A percentile compares a stretch with the other conserved stretches of the same genome.
Evolutionary conservation across 2,113 vertebrate species (phyloP).

Genomic region (Alouatta palliata): DNA sequence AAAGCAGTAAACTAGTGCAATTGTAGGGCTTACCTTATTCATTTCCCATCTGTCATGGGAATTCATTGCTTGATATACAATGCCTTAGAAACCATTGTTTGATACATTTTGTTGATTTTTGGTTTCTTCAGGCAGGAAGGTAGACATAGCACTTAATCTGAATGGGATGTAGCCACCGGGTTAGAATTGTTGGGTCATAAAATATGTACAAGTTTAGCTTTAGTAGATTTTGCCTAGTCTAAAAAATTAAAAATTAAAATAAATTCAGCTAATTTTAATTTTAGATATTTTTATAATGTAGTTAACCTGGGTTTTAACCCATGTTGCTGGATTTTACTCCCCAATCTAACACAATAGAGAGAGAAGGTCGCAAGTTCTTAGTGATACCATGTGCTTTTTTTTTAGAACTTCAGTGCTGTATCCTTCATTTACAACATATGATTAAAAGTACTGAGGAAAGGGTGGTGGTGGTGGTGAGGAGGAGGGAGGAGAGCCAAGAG

Average conservation of each 20-base stretch:
- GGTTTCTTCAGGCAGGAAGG: not conserved
- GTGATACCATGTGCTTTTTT: not conserved
- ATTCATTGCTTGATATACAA: not conserved
- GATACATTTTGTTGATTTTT: not conserved
- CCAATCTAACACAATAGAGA: not conserved
- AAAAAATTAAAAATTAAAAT: not conserved
- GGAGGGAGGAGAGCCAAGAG: not conserved
- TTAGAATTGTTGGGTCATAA: not conserved
- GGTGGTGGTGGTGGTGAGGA: not conserved
- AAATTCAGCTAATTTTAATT: slow-evolving; percentile 36
- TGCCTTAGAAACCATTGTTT: not conserved
- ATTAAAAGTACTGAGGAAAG: not conserved
- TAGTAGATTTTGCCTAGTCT: not conserved
- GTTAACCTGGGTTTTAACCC: not conserved
- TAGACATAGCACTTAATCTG: not conserved
- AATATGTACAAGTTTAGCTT: not conserved
- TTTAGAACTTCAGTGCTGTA: slow-evolving; percentile 9
- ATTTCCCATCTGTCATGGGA: not conserved
- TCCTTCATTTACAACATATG: slow-evolving; percentile 32
- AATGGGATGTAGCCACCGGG: not conserved
- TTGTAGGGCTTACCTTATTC: not conserved
- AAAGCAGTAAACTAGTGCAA: not conserved
- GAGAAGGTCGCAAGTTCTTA: not conserved
- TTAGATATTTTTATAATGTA: not conserved
- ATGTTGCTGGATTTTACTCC: slow-evolving; percentile 31